Base-by-base conservation (phyloP, 2,888 invertebrate genomes). In the Tholera decimalis region DNA sequence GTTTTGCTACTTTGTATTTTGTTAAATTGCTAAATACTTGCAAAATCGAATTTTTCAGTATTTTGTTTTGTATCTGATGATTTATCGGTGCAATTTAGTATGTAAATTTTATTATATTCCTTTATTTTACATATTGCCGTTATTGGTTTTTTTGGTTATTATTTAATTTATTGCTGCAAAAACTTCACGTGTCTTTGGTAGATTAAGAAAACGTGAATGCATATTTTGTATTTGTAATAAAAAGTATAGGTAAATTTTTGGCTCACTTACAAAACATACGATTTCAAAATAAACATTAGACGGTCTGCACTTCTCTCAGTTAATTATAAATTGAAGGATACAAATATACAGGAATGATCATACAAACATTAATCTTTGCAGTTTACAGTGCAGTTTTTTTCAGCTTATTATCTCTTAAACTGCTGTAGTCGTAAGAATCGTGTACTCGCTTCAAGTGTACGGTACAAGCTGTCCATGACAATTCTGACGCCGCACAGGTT, bases 261-360 rank as follows among this genome's bases (percentile, higher is more conserved):
- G n/a, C 53, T 55, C 22, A n/a, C 20, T 18, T 28, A 47, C 18
- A 58, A 59, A 71, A 58, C 51, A 59, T 47, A 63, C 13, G n/a
- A 35, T 56, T 55, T 43, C 20, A 55, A 55, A 46, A 70, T 51
- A 76, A 76, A 73, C 47, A 46, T 26, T 30, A 24, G 30, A n/a
- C 37, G 0, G 28, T 59, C 55, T 73, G 64, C 20, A 49, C 9
- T 47, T 63, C 20, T 44, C 39, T 28, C 58, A 26, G 35, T 24
- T 30, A 18, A 26, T 54, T 59, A 46, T 43, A 43, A 50, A 37
- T 57, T n/a, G 4, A 24, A 24, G 22, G 13, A 53, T 47, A 41
- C 22, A 20, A 3, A 41, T 2, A 47, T 35, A 5, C 5, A 26
- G 37, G 8, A 13, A 7, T 46, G 8, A 6, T 28, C n/a, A 24